Evolutionary conservation across 2,113 vertebrate species (phyloP), one percentile per base, ranked within the genome.

Genomic region (Centropus bengalensis): DNA sequence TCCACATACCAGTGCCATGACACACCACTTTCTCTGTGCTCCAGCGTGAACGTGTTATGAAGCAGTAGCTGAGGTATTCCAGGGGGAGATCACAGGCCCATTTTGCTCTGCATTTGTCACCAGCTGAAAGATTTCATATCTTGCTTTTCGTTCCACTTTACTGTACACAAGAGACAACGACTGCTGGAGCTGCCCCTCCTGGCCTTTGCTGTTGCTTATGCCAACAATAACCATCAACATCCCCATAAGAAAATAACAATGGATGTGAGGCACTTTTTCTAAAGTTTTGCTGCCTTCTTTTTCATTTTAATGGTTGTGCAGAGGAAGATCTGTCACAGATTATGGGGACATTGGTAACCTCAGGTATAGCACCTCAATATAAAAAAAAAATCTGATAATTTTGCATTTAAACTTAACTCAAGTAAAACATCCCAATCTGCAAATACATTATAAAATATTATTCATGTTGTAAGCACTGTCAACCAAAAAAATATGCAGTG

Each of bases 1-100:
- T 93, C 84, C 68, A 90, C 87, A 96, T 96, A 91, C 87, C 93
- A 78, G 26, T 76, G 60, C 44, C 40, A 74, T 90, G 95, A 96
- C 90, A 95, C 28, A 93, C 14, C 67, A 63, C 77, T 81, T 91
- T 94, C 80, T 94, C 74, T 76, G 73, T 70, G 66, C 83, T 92
- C 94, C 89, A 94, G 45, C n/a, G 70, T 70, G 85, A 94, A 71
- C 30, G 49, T 80, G 47, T 30, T 45, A 59, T 15, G 16, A 49
- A 90, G 51, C 51, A 80, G 51, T 51, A 80, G 67, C 7, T 81
- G 55, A 10, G 73, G 52, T 77, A 84, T 38, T 81, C 67, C 49
- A 68, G 8, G 26, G 40, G 33, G 9, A 76, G 28, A 88, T 73
- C 44, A 86, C 15, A 89, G 55, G 27, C 6, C 15, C 71, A 54